Evolutionary conservation across 2,797 vertebrate genomes (phyloP).

Genomic region (Emydoidea blandingii): DNA sequence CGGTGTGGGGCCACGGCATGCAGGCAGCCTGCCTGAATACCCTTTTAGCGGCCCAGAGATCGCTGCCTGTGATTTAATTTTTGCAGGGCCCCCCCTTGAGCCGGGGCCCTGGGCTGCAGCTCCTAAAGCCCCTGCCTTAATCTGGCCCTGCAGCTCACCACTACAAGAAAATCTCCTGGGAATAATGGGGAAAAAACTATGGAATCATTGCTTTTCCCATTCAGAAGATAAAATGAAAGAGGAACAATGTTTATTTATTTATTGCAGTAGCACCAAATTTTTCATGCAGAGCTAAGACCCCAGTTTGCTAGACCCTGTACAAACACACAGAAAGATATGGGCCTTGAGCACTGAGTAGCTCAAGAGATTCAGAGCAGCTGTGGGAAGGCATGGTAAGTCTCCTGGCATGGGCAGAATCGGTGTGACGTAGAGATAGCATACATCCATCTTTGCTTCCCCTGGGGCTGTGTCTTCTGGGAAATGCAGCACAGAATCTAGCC

Average conservation of each 20-base stretch:
- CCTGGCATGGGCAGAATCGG: background rate
- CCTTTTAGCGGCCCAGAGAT: too few relatives aligned
- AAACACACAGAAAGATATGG: background rate
- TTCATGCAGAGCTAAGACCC: background rate
- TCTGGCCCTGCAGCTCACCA: background rate
- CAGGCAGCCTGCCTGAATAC: too few relatives aligned
- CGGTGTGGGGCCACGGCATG: too few relatives aligned
- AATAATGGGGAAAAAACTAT: background rate
- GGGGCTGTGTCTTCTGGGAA: background rate
- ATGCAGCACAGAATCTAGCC: background rate
- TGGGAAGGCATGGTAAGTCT: background rate
- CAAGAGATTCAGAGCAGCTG: background rate
- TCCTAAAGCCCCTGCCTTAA: too few relatives aligned
- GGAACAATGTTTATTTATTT: background rate
- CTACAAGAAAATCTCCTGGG: background rate
- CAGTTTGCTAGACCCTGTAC: background rate
- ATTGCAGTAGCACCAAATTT: background rate
- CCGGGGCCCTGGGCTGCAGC: too few relatives aligned
- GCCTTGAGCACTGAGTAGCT: background rate
- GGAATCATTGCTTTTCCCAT: background rate
- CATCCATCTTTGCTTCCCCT: background rate
- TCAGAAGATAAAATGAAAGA: background rate
- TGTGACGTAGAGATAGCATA: background rate
- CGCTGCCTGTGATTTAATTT: too few relatives aligned
- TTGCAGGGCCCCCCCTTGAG: too few relatives aligned